Evolutionary conservation across 2,888 invertebrate genomes (phyloP).

Genomic region (Spicauda simplicius): DNA sequence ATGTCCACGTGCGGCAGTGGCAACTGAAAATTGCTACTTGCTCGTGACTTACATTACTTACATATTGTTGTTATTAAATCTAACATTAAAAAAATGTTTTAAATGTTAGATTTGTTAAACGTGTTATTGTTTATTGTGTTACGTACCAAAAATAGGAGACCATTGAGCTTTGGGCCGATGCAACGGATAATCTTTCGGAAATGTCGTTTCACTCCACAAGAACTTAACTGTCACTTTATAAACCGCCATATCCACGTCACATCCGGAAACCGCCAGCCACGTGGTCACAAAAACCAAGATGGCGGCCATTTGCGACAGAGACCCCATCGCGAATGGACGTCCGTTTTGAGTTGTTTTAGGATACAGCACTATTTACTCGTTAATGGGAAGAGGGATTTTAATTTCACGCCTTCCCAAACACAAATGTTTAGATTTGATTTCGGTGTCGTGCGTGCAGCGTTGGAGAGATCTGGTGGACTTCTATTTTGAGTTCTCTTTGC

Average conservation of each 20-base stretch:
- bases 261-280: slow-evolving; percentile 62
- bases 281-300: slow-evolving; percentile 66
- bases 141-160: slow-evolving; percentile 95
- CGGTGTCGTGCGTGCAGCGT: slow-evolving; percentile 66
- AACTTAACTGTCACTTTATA: slow-evolving; percentile 94
- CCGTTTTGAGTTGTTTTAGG: neutral
- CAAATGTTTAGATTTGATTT: slow-evolving; percentile 46
- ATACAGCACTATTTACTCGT: too few species aligned
- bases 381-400: slow-evolving; percentile 39
- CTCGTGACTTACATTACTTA: too few species aligned
- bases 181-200: slow-evolving; percentile 96
- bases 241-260: slow-evolving; percentile 91
- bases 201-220: slow-evolving; percentile 93
- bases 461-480: slow-evolving; percentile 73
- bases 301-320: slow-evolving; percentile 61
- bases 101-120: too few species aligned
- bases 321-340: slow-evolving; percentile 60
- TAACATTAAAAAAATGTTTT: too few species aligned
- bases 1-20: too few species aligned
- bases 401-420: slow-evolving; percentile 46
- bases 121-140: neutral
- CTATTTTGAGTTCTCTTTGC: slow-evolving; percentile 76
- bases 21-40: too few species aligned
- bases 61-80: too few species aligned
- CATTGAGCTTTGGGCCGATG: slow-evolving; percentile 96